These are phyloP conservation scores for Drosophila lacteicornis DNA, from an alignment of 1,140 invertebrate species.

Conservation along the genomic window DNA sequence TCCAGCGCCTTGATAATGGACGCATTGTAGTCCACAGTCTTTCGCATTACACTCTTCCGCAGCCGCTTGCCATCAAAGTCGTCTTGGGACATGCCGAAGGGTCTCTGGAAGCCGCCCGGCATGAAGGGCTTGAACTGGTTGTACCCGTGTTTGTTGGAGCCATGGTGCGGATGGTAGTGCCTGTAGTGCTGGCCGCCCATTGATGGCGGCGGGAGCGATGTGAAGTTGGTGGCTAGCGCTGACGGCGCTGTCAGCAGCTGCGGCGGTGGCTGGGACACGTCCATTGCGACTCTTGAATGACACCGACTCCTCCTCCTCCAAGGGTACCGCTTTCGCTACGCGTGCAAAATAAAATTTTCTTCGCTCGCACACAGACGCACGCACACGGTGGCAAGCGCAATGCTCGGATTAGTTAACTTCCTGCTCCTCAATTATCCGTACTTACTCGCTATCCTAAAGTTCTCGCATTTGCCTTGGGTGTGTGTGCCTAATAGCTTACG, in stretches of 20 bases:
- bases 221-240: slow-evolving; percentile 76
- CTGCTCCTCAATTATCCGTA: not conserved
- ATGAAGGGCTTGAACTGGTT: slow-evolving; percentile 82
- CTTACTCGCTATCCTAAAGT: slow-evolving; percentile 12
- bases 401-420: not conserved
- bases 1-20: slow-evolving; percentile 96
- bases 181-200: slow-evolving; percentile 73
- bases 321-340: slow-evolving; percentile 1
- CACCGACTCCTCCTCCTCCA: not conserved
- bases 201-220: slow-evolving; percentile 71
- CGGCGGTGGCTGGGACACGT: slow-evolving; percentile 79
- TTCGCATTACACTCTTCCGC: slow-evolving; percentile 97
- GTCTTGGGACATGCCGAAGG: slow-evolving; percentile 88
- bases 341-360: slow-evolving; percentile 46
- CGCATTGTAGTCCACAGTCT: slow-evolving; percentile 99
- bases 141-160: slow-evolving; percentile 71
- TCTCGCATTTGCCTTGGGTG: slow-evolving; percentile 9
- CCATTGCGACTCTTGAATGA: slow-evolving; percentile 43
- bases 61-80: slow-evolving; percentile 98
- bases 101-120: slow-evolving; percentile 74
- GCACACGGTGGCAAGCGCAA: slow-evolving; percentile 11
- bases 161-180: slow-evolving; percentile 77
- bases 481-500: not conserved
- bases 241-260: slow-evolving; percentile 77
- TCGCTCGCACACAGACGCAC: slow-evolving; percentile 35